These are phyloP conservation scores for Gadopsis bispinosus DNA, from an alignment of 2,797 vertebrate genomes.

Conservation along the genomic window DNA sequence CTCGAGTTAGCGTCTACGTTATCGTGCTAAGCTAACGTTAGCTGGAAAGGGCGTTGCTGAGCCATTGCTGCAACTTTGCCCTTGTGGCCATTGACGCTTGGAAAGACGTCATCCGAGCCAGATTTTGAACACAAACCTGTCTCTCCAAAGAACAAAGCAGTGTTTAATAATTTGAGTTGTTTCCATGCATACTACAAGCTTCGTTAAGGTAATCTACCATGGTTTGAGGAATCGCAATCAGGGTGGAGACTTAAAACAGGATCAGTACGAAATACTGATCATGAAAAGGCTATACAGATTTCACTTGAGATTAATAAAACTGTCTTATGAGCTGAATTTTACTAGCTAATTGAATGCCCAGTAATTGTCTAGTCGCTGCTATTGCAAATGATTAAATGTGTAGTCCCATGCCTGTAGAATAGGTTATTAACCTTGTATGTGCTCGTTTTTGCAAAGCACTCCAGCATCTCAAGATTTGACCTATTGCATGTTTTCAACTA, in stretches of 20 bases:
- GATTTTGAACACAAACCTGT: slow-evolving; percentile 17
- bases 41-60: slow-evolving; percentile 84
- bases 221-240: slow-evolving; percentile 41
- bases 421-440: neutral
- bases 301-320: neutral
- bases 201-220: neutral
- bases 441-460: neutral
- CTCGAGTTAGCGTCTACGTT: slow-evolving; percentile 55
- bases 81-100: slow-evolving; percentile 73
- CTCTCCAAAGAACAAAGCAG: neutral
- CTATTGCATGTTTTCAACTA: neutral
- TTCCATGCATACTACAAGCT: slow-evolving; percentile 1
- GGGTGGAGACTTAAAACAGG: slow-evolving; percentile 50
- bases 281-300: slow-evolving; percentile 15
- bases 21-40: slow-evolving; percentile 75
- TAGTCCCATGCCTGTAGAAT: slow-evolving; percentile 1
- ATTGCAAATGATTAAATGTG: neutral
- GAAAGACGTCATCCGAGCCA: slow-evolving; percentile 59
- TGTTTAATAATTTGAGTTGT: neutral
- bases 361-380: neutral
- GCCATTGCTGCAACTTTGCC: slow-evolving; percentile 83
- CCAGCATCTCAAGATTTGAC: neutral
- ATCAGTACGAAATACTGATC: slow-evolving; percentile 3
- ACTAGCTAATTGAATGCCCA: neutral
- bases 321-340: neutral